These are phyloP conservation scores for Heliothis subflexa DNA, from an alignment of 1,140 invertebrate species.

Conservation along the genomic window DNA sequence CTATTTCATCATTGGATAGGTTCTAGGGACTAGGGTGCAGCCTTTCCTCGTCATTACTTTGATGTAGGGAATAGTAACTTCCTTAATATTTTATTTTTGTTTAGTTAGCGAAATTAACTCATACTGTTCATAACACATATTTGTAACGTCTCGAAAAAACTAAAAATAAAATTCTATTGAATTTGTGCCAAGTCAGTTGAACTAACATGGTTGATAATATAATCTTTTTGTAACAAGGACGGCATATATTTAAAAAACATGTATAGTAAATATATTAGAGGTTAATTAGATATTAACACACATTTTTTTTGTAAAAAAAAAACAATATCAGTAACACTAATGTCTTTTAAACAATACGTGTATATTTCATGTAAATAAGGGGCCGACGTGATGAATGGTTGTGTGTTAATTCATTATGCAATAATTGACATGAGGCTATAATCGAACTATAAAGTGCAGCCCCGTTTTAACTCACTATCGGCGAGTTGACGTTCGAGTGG, in stretches of 20 bases:
- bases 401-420: constrained; percentile 8
- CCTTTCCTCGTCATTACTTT: no score
- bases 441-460: constrained; percentile 1
- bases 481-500: neutral
- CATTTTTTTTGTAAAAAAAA: neutral
- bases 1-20: constrained; percentile 8
- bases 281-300: no score
- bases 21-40: no score
- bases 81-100: no score
- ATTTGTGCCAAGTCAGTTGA: constrained; percentile 60
- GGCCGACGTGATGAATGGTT: constrained; percentile 12
- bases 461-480: neutral
- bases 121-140: neutral
- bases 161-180: constrained; percentile 70
- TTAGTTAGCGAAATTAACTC: no score
- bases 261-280: no score
- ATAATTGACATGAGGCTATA: neutral
- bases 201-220: constrained; percentile 58
- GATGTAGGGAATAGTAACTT: no score
- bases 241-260: no score
- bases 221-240: constrained; percentile 49
- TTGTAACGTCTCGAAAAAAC: constrained; percentile 53
- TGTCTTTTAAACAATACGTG: constrained; percentile 9
- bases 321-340: constrained; percentile 18
- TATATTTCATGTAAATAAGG: neutral